phyloP scores from a whole-genome alignment of 2,113 vertebrate genomes.

The Columba livia region DNA sequence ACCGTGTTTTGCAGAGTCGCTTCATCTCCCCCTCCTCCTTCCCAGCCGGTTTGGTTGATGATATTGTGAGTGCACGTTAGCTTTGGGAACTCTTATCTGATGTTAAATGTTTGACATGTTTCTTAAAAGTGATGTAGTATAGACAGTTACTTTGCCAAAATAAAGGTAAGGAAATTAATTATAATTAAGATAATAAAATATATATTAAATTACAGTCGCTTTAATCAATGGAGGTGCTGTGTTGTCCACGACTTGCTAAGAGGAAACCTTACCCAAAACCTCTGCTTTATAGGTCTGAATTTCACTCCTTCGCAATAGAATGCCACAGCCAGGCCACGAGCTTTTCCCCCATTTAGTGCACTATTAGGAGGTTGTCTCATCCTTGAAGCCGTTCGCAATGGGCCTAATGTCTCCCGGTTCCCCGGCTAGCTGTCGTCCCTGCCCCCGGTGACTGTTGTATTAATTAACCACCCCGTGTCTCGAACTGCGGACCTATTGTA shows the following conservation, averaged over 20 bases:
- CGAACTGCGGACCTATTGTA: conserved; percentile 65
- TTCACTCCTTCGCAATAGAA: conserved; percentile 1
- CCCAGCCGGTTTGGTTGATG: conserved; percentile 54
- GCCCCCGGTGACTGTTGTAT: conserved; percentile 2
- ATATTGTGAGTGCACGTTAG: conserved; percentile 78
- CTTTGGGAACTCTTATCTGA: conserved; percentile 52
- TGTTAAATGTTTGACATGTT: conserved; percentile 72
- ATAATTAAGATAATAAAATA: conserved; percentile 32
- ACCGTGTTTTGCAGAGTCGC: conserved; percentile 63
- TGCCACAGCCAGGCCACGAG: conserved; percentile 5
- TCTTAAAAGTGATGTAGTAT: conserved; percentile 74
- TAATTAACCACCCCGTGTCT: neutral
- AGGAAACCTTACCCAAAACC: conserved; percentile 25
- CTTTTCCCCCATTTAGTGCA: neutral
- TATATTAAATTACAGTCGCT: conserved; percentile 10
- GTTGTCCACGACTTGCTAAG: neutral
- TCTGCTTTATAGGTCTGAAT: conserved; percentile 32
- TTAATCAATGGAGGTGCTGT: neutral
- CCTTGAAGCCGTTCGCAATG: neutral
- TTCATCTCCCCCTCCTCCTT: neutral
- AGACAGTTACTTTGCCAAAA: conserved; percentile 57
- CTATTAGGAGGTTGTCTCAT: neutral
- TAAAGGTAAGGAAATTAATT: conserved; percentile 43
- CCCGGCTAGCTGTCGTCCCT: neutral
- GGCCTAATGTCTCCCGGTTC: neutral